Evolutionary conservation across 2,888 invertebrate species (phyloP), one percentile per base, ranked within the genome.

Genomic region (Aplocera efformata): DNA sequence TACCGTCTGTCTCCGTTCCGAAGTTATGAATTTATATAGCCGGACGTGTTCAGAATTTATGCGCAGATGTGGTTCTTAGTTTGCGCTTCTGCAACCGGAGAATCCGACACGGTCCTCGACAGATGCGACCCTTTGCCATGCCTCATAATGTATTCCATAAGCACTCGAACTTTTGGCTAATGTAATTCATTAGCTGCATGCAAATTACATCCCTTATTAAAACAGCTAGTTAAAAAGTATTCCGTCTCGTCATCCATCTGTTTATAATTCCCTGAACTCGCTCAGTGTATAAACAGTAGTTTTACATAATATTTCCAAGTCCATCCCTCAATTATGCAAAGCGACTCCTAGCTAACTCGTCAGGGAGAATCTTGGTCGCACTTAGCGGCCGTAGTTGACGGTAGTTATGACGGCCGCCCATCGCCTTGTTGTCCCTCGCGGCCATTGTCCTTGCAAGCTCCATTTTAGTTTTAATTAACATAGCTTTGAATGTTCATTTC

Each of bases 21-120:
- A 71, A 71, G 74, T 78, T 82, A 84, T 83, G 82, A 84, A 84
- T 85, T 83, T 81, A 82, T 83, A 81, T 80, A 76, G 71, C 63
- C 64, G 71, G 72, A 81, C 81, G 81, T 83, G 83, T 72, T 72
- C 71, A 52, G 82, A 83, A 81, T 83, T 79, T 77, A 80, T 73
- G 63, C 70, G 66, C 69, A 70, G 71, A 71, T 75, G 73, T 74
- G 69, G 78, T 79, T 76, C 79, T 76, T 71, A 72, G 70, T 72
- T 68, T 66, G 64, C 63, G 68, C 60, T 64, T 63, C 67, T 67
- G 64, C 63, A 65, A 55, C 57, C 55, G 63, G 60, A 60, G 63
- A 60, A 67, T 59, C 63, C 58, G 57, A 60, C 59, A 55, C 49
- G 54, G 54, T 57, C 61, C 56, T 56, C 55, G 55, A 54, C 66